Base-by-base conservation (phyloP, 1,140 invertebrate species). In the Heliothis subflexa region DNA sequence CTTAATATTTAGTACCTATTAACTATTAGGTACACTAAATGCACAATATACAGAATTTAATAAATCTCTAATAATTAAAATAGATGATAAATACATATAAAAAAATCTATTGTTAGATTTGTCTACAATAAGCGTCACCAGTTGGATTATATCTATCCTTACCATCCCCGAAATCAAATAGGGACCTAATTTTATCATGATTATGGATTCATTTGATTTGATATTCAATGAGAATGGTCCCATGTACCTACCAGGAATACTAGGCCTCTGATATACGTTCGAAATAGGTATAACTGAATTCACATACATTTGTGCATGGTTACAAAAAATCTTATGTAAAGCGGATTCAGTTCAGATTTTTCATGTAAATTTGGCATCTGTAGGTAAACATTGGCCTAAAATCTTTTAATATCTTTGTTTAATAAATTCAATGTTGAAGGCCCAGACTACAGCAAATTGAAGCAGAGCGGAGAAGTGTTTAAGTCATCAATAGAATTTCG, bases 51-150 rank as follows among this genome's bases (percentile, higher is more conserved):
- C 89, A 93, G 79, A 85, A 83, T 86, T 87, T 28, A 78, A 82
- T 91, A 89, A 85, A 83, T 86, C 68, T 87, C 83, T 84, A 81
- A 83, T 81, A 81, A 85, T 85, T 86, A 86, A 78, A 84, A 88
- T 89, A 93, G 86, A 89, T 82, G 88, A 93, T 91, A 91, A 89
- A 90, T 92, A 92, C 91, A 76, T 70, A 86, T 90, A 91, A 93
- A 93, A 92, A 91, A 90, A 88, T 90, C 84, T 90, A 89, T 92
- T 88, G 87, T 91, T 90, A 87, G 72, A 91, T 85, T 88, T 89
- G 28, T 89, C 86, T 93, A 89, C 85, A 80, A 89, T 93, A 94
- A 94, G 93, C 93, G 92, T 94, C 90, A 94, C 91, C 91, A 87
- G 86, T 91, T 90, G 85, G 88, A 83, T 91, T 88, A 88, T 80